Conservation (phyloP, 1,140 invertebrate species). For the Polypedilum pembai region DNA sequence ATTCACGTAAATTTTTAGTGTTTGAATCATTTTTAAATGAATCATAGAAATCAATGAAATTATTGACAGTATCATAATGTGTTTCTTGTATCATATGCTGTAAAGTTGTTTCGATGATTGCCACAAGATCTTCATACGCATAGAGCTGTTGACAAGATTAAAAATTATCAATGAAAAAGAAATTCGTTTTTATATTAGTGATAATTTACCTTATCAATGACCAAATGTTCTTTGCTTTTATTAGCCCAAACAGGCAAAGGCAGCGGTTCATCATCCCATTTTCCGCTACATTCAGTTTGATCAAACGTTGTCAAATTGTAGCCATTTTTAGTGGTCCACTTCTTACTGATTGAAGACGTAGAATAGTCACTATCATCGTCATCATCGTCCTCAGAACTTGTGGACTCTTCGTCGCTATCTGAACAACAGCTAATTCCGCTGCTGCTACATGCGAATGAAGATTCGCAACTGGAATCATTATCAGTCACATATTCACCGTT, state of each 20-base stretch:
- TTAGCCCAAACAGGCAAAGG: slow-evolving; percentile 60
- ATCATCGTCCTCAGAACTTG: slow-evolving; percentile 33
- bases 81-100: slow-evolving; percentile 67
- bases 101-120: slow-evolving; percentile 64
- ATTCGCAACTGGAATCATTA: slow-evolving; percentile 32
- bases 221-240: slow-evolving; percentile 44
- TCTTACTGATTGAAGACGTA: slow-evolving; percentile 31
- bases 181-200: not conserved
- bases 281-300: slow-evolving; percentile 43
- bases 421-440: slow-evolving; percentile 22
- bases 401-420: not conserved
- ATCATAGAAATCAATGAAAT: slow-evolving; percentile 72
- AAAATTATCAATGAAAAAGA: not conserved
- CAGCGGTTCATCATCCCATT: slow-evolving; percentile 56
- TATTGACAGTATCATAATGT: slow-evolving; percentile 80
- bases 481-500: slow-evolving; percentile 29
- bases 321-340: slow-evolving; percentile 38
- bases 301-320: slow-evolving; percentile 43
- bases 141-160: slow-evolving; percentile 45
- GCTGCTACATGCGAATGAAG: slow-evolving; percentile 30
- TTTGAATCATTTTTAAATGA: slow-evolving; percentile 54
- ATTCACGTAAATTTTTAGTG: slow-evolving; percentile 53
- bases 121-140: slow-evolving; percentile 71
- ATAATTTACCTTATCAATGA: slow-evolving; percentile 36
- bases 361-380: slow-evolving; percentile 30